A percentile compares a stretch with the other conserved stretches of the same genome.
Conservation (phyloP, 2,113 vertebrate genomes). For the Corynorhinus townsendii region DNA sequence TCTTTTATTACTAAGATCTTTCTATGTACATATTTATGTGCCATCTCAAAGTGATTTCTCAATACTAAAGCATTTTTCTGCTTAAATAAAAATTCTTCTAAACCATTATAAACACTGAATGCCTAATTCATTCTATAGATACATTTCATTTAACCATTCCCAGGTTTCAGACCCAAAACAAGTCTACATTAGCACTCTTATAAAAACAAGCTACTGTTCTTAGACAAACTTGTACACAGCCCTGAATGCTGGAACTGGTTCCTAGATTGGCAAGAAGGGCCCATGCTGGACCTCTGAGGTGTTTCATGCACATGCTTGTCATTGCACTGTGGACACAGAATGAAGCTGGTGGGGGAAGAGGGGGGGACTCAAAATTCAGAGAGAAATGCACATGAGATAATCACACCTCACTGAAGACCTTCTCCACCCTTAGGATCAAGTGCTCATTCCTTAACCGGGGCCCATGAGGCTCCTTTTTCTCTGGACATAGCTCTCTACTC, state of each 20-base stretch:
- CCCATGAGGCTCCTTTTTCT: neutral
- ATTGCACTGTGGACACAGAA: fast-evolving
- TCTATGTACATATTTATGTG: neutral
- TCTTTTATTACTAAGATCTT: neutral
- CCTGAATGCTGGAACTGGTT: neutral
- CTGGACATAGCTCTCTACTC: neutral
- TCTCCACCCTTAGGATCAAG: neutral
- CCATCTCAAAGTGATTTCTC: neutral
- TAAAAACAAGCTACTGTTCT: neutral
- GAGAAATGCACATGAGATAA: neutral
- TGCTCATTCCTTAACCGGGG: neutral
- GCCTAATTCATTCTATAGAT: neutral
- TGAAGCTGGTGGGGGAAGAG: neutral
- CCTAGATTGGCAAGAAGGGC: neutral
- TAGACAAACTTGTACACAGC: neutral
- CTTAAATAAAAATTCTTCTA: neutral
- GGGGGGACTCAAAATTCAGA: neutral
- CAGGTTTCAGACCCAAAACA: neutral
- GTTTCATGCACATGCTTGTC: fast-evolving
- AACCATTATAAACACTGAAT: neutral
- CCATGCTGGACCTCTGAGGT: fast-evolving
- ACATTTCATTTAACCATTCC: neutral
- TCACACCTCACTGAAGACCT: neutral
- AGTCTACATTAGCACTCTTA: neutral
- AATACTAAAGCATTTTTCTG: neutral